Base-by-base conservation (phyloP, 1,140 invertebrate genomes). In the Euura saliciscinereae region DNA sequence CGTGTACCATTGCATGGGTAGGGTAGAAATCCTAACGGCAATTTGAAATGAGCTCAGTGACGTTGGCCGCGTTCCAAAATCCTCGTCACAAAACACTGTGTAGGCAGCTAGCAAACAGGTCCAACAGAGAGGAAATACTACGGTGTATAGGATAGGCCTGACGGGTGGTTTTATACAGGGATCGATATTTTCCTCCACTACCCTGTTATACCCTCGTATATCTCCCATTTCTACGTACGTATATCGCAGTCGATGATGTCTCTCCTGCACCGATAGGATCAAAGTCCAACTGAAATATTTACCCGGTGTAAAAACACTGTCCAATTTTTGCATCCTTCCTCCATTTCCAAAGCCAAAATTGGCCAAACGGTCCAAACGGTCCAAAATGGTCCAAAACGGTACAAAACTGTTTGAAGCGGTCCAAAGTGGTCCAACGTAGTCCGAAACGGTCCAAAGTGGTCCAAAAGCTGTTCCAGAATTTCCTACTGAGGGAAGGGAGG, bases 31-130 rank as follows among this genome's bases (percentile, higher is more conserved):
- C 28, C 28, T 28, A 28, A 83, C 81, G 80, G 81, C 79, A 80
- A 83, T 84, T 82, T 78, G 81, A 82, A 84, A 84, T 83, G 83
- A 84, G 82, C 78, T 84, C 51, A 59, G 51, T 59, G 51, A n/a
- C 51, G 10, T 59, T 84, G 83, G 83, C 79, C 69, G 68, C 2
- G 11, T 70, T 79, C 83, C 83, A 84, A 76, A 78, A 83, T 83
- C 76, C 78, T 79, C 82, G 76, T 84, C 82, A 79, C 81, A 80
- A 84, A 82, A 84, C 81, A 80, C 76, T 76, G 79, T 82, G 78
- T 82, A 83, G 80, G 78, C 78, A 78, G 78, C 73, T 78, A 68
- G 77, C 81, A 82, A 83, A 83, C 79, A 82, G 74, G 69, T 74
- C 76, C 77, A 74, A 75, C 76, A 80, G 76, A 59, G 51, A 79